Percentiles rank a stretch among this genome's conserved stretches.
These are phyloP conservation scores for Ditula angustiorana DNA, from an alignment of 2,888 invertebrate species.

Conservation along the genomic window DNA sequence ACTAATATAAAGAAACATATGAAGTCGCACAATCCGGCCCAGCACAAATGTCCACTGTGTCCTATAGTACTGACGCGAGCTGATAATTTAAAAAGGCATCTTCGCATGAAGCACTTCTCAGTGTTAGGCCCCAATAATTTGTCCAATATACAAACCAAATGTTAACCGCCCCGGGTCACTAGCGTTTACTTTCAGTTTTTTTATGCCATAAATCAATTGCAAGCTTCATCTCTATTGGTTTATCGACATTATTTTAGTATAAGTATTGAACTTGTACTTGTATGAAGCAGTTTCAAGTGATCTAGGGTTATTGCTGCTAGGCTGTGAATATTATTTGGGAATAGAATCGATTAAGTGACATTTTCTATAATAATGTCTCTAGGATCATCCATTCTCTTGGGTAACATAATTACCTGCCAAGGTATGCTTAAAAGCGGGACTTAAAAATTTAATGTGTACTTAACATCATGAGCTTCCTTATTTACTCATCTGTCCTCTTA, in stretches of 20 bases:
- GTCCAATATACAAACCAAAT: conserved; percentile 72
- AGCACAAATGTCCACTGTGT: conserved; percentile 87
- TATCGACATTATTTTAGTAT: neutral
- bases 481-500: conserved; percentile 29
- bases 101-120: conserved; percentile 86
- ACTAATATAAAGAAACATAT: conserved; percentile 89
- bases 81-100: conserved; percentile 88
- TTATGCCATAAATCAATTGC: no score
- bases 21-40: conserved; percentile 87
- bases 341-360: neutral
- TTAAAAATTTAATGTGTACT: neutral
- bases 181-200: no score
- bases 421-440: neutral
- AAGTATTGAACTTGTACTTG: neutral
- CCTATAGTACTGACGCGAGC: conserved; percentile 87
- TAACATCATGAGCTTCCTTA: conserved; percentile 4
- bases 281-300: neutral
- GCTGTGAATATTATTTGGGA: conserved; percentile 5
- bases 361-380: neutral
- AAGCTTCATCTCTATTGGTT: no score
- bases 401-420: neutral
- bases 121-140: conserved; percentile 70
- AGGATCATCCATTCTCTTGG: neutral
- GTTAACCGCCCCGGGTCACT: conserved; percentile 55
- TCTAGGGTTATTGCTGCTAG: neutral